Percentiles rank a stretch among this genome's conserved stretches.
phyloP scores from a whole-genome alignment of 2,797 vertebrate species.

The Chrysolophus pictus region DNA sequence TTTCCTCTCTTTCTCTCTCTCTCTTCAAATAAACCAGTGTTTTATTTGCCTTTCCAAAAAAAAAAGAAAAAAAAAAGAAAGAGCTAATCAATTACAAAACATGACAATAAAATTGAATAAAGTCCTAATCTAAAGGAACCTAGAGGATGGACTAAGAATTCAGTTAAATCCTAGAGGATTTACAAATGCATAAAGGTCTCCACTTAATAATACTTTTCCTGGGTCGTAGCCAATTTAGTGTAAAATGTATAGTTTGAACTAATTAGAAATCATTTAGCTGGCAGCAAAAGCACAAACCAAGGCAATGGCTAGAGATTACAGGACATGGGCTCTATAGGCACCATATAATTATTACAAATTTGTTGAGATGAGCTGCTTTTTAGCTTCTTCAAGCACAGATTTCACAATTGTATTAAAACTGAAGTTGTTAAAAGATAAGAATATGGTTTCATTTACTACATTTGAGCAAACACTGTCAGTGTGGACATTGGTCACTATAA shows the following conservation, averaged over 20 bases:
- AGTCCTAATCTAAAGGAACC: neutral
- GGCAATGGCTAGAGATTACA: neutral
- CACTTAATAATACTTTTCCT: conserved; percentile 17
- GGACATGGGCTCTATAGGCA: conserved; percentile 18
- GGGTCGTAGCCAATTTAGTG: conserved; percentile 21
- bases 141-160: neutral
- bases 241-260: neutral
- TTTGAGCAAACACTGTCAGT: neutral
- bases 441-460: neutral
- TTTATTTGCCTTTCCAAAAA: neutral
- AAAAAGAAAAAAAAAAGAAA: neutral
- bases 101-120: neutral
- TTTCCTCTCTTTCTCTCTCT: neutral
- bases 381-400: neutral
- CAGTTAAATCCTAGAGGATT: neutral
- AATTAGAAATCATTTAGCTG: conserved; percentile 41
- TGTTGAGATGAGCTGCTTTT: conserved; percentile 1
- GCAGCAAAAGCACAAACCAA: conserved; percentile 36
- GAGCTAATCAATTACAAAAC: neutral
- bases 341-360: neutral
- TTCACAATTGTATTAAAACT: neutral
- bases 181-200: conserved; percentile 31
- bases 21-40: neutral
- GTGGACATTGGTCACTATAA: neutral
- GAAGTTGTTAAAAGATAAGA: neutral